A percentile compares a stretch with the other conserved stretches of the same genome.
Conservation (phyloP, 2,888 invertebrate genomes). For the Pemphredon lugubris region DNA sequence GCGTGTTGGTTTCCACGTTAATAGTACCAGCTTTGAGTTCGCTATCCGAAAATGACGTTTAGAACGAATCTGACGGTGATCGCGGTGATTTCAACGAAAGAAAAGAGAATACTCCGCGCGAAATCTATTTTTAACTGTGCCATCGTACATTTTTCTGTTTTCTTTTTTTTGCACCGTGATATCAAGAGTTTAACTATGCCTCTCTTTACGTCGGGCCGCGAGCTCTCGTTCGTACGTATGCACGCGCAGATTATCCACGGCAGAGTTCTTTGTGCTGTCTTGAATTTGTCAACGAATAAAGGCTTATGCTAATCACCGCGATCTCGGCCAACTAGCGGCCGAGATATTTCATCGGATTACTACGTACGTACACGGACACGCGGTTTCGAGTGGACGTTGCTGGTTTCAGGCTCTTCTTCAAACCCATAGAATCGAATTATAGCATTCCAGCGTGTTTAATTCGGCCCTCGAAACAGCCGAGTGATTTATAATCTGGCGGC, state of each 20-base stretch:
- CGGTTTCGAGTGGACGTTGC: slow-evolving; percentile 7
- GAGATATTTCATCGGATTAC: slow-evolving; percentile 70
- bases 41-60: no score
- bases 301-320: slow-evolving; percentile 68
- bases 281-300: slow-evolving; percentile 68
- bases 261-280: slow-evolving; percentile 51
- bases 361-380: slow-evolving; percentile 42
- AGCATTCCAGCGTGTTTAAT: slow-evolving; percentile 61
- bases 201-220: no score
- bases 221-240: no score
- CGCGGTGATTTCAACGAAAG: no score
- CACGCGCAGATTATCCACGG: slow-evolving; percentile 53
- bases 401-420: slow-evolving; percentile 13
- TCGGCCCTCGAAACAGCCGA: slow-evolving; percentile 49
- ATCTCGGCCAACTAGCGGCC: slow-evolving; percentile 39
- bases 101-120: no score
- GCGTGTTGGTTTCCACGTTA: no score
- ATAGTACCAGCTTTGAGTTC: no score
- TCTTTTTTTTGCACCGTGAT: no score
- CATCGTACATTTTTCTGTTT: no score
- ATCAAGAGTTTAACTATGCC: no score
- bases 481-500: slow-evolving; percentile 61
- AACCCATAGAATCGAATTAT: slow-evolving; percentile 60
- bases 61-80: no score
- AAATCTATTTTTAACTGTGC: no score